Evolutionary conservation across 1,140 invertebrate genomes (phyloP), one percentile per base, ranked within the genome.

Genomic region (Sinonovacula constricta): DNA sequence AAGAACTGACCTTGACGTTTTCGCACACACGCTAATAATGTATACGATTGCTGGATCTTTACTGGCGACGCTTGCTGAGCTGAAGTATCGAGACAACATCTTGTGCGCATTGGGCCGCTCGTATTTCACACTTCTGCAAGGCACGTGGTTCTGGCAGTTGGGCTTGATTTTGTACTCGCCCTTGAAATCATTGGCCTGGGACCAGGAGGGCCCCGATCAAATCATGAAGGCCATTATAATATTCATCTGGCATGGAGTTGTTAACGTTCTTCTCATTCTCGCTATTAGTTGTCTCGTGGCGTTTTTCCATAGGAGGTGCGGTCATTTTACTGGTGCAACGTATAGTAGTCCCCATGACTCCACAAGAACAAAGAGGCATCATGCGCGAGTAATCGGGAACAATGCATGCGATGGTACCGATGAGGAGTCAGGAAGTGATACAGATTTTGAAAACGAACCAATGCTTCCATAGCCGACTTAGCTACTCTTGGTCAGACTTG

Each of bases 91-190:
- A 12, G 75, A 86, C 54, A 89, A 88, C 62, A 81, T 92, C 5
- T 45, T 92, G 7, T 81, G 86, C 0, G 84, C 91, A 1, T 75
- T 91, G n/a, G n/a, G n/a, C n/a, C n/a, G n/a, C n/a, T n/a, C n/a
- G n/a, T n/a, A n/a, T n/a, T n/a, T n/a, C n/a, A n/a, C n/a, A n/a
- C n/a, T n/a, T n/a, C n/a, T n/a, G n/a, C n/a, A n/a, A n/a, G n/a
- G n/a, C n/a, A n/a, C 91, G 0, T 93, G 92, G 92, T 93, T 93
- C 84, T 92, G 87, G 81, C 91, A 92, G 72, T 85, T 92, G 5
- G 92, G 90, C 0, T 92, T 92, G 85, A 92, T 93, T 70, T 82
- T 93, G 31, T 92, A 93, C 81, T 91, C 91, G 18, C 92, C 92
- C 4, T 63, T 88, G n/a, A 76, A 85, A 0, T 78, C 83, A 15